Base-by-base conservation (phyloP, 2,113 vertebrate species). In the Hoplias malabaricus region DNA sequence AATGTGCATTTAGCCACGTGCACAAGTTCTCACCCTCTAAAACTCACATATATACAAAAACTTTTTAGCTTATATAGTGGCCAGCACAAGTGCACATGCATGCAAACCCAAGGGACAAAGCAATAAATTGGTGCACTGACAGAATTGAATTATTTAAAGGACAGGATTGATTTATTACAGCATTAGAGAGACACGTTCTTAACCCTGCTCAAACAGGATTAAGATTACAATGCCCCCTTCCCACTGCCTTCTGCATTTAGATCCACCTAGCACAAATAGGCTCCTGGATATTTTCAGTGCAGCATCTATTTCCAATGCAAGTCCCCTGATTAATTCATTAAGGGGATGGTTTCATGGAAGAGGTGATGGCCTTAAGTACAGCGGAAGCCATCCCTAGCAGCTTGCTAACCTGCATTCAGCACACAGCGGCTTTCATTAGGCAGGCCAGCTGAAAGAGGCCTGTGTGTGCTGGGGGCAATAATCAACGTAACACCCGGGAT, bases 201-300 rank as follows among this genome's bases (percentile, higher is more conserved):
- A 91, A 90, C 89, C 88, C 86, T 86, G 88, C 89, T 91, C 90
- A 91, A 90, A 90, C 86, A 84, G 87, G 89, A 92, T 92, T 90
- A 93, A 90, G 89, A 90, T 88, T 91, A 91, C 87, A 89, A 86
- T 87, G 59, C 86, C 85, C 89, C 82, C 86, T 85, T 86, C 77
- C 86, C 88, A 87, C 79, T 82, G 82, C 78, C 27, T 80, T 83
- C 81, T 54, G 13, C 84, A 87, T 87, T 88, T 82, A 87, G 78
- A 81, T 83, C 75, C 83, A 78, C 71, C 73, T 16, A 79, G 76
- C 63, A 48, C 84, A 85, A 81, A 81, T 29, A 84, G 82, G 79
- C 85, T 88, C 80, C 81, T 74, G 77, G 79, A 79, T 90, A 90
- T 92, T 91, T 90, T 84, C 80, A 78, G 83, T 76, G 3, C 79